phyloP scores from a whole-genome alignment of 1,140 invertebrate species.

The Drosophila tristis region DNA sequence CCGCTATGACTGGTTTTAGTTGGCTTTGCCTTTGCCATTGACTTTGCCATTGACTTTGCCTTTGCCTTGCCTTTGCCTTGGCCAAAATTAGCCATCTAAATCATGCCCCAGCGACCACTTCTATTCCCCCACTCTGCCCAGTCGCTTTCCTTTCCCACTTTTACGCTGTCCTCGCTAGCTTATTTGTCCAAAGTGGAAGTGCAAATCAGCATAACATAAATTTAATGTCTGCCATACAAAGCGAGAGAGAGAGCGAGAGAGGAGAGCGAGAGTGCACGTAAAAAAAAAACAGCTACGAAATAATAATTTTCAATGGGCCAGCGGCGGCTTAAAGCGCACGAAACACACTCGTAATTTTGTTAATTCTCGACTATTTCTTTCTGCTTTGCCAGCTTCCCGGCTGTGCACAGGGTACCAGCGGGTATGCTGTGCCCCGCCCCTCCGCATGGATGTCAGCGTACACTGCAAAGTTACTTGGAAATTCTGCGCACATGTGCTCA shows the following conservation, averaged over 20 bases:
- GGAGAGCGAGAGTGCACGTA: no score
- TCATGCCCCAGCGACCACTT: conserved; percentile 23
- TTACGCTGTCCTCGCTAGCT: neutral
- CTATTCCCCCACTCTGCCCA: neutral
- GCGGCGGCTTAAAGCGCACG: conserved; percentile 38
- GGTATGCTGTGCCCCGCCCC: neutral
- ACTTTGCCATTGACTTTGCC: no score
- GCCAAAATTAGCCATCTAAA: conserved; percentile 37
- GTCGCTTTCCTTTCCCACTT: neutral
- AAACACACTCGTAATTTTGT: conserved; percentile 58
- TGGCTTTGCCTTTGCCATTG: conserved; percentile 10
- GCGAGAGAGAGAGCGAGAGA: neutral
- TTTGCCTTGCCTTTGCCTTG: conserved; percentile 13
- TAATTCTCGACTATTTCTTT: conserved; percentile 38
- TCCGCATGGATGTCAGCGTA: no score
- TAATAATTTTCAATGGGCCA: conserved; percentile 4
- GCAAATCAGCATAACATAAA: conserved; percentile 59
- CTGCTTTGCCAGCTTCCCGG: neutral
- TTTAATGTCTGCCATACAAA: conserved; percentile 43
- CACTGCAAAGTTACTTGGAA: no score
- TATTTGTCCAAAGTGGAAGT: conserved; percentile 44
- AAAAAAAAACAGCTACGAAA: neutral
- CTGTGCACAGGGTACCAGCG: neutral
- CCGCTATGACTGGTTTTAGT: conserved; percentile 2
- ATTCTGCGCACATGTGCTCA: no score